Evolutionary conservation across 2,888 invertebrate genomes (phyloP), one percentile per base, ranked within the genome.

Genomic region (Lasioglossum calceatum): DNA sequence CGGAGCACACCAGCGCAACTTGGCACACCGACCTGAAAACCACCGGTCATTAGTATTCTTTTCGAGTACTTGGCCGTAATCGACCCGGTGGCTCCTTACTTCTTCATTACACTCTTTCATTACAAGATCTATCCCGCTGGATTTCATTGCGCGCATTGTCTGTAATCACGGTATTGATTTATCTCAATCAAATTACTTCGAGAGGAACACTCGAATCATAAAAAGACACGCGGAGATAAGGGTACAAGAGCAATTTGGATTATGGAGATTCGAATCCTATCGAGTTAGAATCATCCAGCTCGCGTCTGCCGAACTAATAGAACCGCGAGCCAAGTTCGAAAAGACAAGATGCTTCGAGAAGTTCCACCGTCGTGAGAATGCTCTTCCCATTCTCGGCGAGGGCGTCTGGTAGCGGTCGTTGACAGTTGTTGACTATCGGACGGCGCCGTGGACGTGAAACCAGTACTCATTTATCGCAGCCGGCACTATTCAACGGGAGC

Each of bases 391-490:
- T 79, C 75, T 42, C 54, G 85, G 78, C 54, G 47, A 77, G 76
- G 70, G 77, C 58, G 80, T 71, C 73, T 76, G 71, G 77, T 50
- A 76, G 73, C 42, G 77, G 74, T 82, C 82, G 77, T 82, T 75
- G 82, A 77, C 78, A 58, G 75, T 79, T 58, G 76, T 81, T 81
- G 79, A 83, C 58, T 79, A 83, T 83, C 82, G 74, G n/a, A 70
- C 54, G 81, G 81, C 85, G 85, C 61, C 85, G 75, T 70, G 82
- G 64, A 81, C 78, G 73, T 47, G 80, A 85, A 85, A 71, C 79
- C 74, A 71, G 75, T n/a, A 61, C 71, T 61, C 77, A 70, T 78
- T 86, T 86, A 81, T 85, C 84, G 75, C 50, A 42, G 32, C 47
- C 47, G n/a, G 50, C 58, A 27, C 54, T 72, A 47, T 79, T 54